Conservation (phyloP, 2,113 vertebrate species). For the Guaruba guarouba region DNA sequence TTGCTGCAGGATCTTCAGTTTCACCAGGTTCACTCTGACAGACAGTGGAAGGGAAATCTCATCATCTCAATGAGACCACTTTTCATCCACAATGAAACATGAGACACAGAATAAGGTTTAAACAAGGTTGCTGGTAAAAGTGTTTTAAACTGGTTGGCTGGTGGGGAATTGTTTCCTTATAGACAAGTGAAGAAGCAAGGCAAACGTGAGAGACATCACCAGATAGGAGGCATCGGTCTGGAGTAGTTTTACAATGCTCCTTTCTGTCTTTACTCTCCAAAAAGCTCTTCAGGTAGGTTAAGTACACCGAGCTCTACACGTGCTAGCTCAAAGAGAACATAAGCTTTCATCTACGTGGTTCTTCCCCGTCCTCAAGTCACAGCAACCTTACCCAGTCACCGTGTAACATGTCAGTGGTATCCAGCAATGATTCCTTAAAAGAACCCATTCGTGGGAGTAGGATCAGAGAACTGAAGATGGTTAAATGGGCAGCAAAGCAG, state of each 20-base stretch:
- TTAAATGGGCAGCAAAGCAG: neutral
- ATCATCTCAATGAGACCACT: neutral
- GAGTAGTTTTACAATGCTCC: neutral
- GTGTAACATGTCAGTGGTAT: neutral
- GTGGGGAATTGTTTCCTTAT: neutral
- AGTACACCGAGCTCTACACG: neutral
- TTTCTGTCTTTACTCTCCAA: neutral
- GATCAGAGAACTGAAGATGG: neutral
- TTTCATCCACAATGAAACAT: neutral
- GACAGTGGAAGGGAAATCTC: slow-evolving; percentile 33
- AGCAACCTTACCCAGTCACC: neutral
- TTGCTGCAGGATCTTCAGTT: slow-evolving; percentile 5
- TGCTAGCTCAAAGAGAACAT: neutral
- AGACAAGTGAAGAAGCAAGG: neutral
- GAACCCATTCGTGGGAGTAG: neutral
- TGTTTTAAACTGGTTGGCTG: neutral
- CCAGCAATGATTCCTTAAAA: neutral
- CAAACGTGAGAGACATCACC: neutral
- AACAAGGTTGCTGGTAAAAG: neutral
- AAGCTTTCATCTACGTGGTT: neutral
- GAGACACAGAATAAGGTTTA: neutral
- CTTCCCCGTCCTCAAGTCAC: neutral
- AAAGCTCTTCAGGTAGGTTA: neutral
- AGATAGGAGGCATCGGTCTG: neutral
- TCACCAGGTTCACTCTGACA: neutral